These are phyloP conservation scores for Epirrhoe tristata DNA, from an alignment of 2,888 invertebrate species.

Conservation along the genomic window DNA sequence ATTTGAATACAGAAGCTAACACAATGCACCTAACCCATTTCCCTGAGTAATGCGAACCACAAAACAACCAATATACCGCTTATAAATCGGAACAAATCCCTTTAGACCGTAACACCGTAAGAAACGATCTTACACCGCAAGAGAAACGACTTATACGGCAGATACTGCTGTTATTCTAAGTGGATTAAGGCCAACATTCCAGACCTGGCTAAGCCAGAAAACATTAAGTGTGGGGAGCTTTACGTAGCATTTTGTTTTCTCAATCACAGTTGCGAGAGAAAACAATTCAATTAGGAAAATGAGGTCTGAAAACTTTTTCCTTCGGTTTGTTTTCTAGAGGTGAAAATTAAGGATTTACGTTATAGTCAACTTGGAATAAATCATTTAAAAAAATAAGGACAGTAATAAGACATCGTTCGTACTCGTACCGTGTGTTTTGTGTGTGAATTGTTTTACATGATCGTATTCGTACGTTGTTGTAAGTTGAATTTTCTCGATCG, in stretches of 20 bases:
- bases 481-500: too few species aligned
- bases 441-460: too few species aligned
- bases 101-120: slow-evolving; percentile 62
- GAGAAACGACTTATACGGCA: slow-evolving; percentile 65
- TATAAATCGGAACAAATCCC: slow-evolving; percentile 71
- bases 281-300: slow-evolving; percentile 33
- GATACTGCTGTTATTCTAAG: slow-evolving; percentile 80
- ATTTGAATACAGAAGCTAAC: not conserved
- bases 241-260: slow-evolving; percentile 69
- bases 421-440: too few species aligned
- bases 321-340: slow-evolving; percentile 2
- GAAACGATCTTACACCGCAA: slow-evolving; percentile 62
- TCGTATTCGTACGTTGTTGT: too few species aligned
- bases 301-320: slow-evolving; percentile 17
- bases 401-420: too few species aligned
- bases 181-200: slow-evolving; percentile 82
- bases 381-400: too few species aligned
- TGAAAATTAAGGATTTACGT: not conserved
- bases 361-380: too few species aligned
- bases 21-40: slow-evolving; percentile 1
- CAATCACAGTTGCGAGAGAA: slow-evolving; percentile 46
- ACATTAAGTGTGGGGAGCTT: slow-evolving; percentile 76
- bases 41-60: slow-evolving; percentile 25
- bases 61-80: slow-evolving; percentile 40
- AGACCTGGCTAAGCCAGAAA: slow-evolving; percentile 78